These are phyloP conservation scores for Drosophila infuscata DNA, from an alignment of 2,888 invertebrate species.

Conservation along the genomic window DNA sequence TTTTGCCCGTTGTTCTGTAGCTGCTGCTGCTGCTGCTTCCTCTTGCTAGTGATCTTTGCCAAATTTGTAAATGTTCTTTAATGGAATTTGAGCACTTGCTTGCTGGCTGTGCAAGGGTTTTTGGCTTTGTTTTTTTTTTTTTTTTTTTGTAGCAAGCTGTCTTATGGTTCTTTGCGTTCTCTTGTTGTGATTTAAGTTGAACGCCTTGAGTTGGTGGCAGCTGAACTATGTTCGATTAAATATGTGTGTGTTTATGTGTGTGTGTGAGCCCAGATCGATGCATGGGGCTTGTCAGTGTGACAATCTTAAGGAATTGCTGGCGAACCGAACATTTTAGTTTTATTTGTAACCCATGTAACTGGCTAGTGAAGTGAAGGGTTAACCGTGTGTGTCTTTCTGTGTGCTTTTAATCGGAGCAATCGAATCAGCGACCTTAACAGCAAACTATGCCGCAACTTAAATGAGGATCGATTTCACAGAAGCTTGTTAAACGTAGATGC, in stretches of 20 bases:
- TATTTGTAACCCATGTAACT: slow-evolving; percentile 41
- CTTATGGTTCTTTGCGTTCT: slow-evolving; percentile 11
- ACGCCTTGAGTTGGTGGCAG: slow-evolving; percentile 34
- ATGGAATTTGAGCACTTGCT: slow-evolving; percentile 78
- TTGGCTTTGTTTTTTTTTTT: slow-evolving; percentile 8
- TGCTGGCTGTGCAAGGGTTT: slow-evolving; percentile 34
- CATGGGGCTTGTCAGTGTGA: slow-evolving; percentile 63
- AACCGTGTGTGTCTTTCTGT: slow-evolving; percentile 29
- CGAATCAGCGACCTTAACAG: slow-evolving; percentile 52
- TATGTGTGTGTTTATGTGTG: not conserved
- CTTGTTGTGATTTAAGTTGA: slow-evolving; percentile 52
- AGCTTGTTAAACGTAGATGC: slow-evolving; percentile 51
- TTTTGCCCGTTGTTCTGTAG: slow-evolving; percentile 31
- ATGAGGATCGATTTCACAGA: slow-evolving; percentile 62
- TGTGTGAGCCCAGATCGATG: slow-evolving; percentile 30
- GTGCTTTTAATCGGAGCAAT: slow-evolving; percentile 57
- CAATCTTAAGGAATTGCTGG: slow-evolving; percentile 63
- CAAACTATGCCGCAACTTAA: slow-evolving; percentile 34
- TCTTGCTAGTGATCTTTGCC: slow-evolving; percentile 69
- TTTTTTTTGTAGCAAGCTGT: not conserved
- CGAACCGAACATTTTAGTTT: slow-evolving; percentile 47
- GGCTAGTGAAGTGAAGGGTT: slow-evolving; percentile 53
- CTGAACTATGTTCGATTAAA: slow-evolving; percentile 32
- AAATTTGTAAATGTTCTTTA: slow-evolving; percentile 81
- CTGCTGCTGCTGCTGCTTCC: slow-evolving; percentile 7